Percentiles rank a stretch among this genome's conserved stretches.
Evolutionary conservation across 2,113 vertebrate species (phyloP).

Genomic region (Eurystomus gularis): DNA sequence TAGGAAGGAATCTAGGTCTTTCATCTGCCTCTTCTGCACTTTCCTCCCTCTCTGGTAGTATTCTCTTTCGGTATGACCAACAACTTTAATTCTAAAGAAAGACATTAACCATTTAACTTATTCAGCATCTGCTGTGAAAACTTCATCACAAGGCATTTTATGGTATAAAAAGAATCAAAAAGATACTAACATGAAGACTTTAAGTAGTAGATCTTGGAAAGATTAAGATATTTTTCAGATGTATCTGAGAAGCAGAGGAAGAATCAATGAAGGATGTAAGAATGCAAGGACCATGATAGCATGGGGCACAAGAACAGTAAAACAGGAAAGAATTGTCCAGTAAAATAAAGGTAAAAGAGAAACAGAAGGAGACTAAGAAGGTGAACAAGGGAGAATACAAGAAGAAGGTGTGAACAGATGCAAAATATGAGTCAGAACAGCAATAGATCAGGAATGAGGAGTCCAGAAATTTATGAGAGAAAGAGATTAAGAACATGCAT

Average conservation of each 20-base stretch:
- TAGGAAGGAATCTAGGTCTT: neutral
- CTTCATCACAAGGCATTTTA: neutral
- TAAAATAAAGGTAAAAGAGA: neutral
- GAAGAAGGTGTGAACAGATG: neutral
- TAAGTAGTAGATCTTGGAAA: neutral
- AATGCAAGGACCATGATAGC: neutral
- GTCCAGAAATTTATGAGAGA: neutral
- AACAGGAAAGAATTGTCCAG: neutral
- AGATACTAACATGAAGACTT: neutral
- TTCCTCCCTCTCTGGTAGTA: neutral
- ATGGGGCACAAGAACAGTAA: fast-evolving
- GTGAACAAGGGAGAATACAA: neutral
- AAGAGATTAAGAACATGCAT: neutral
- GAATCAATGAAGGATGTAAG: neutral
- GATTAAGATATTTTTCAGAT: neutral
- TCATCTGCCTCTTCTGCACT: neutral
- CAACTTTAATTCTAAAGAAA: neutral
- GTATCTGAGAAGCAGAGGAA: neutral
- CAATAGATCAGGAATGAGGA: neutral
- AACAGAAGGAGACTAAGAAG: neutral
- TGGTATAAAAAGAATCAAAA: neutral
- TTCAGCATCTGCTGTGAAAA: neutral
- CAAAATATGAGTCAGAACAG: neutral
- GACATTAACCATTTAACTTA: neutral
- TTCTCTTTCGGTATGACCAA: neutral